Evolutionary conservation across 2,113 vertebrate genomes (phyloP).

Genomic region (Rhinogobius similis): DNA sequence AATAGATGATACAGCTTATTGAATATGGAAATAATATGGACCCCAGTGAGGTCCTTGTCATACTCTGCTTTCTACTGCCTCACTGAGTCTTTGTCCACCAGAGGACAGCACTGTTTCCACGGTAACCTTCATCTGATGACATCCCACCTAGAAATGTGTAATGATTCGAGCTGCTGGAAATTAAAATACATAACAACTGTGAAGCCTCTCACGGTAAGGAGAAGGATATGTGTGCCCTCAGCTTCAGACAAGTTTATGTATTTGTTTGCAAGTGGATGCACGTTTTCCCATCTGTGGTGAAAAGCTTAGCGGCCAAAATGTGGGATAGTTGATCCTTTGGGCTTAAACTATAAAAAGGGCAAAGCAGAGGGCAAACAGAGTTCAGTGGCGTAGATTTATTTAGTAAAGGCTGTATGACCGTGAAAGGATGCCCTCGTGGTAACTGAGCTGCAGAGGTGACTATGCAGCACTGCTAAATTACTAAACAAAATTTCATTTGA

Average conservation of each 20-base stretch:
- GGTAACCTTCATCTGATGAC: slow-evolving; percentile 66
- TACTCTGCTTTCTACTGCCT: slow-evolving; percentile 66
- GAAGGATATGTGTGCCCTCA: not conserved
- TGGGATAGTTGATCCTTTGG: slow-evolving; percentile 44
- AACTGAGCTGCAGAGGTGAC: slow-evolving; percentile 51
- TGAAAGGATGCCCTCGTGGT: slow-evolving; percentile 54
- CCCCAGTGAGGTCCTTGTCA: slow-evolving; percentile 71
- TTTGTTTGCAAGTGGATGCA: too few species aligned
- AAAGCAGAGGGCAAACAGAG: slow-evolving; percentile 60
- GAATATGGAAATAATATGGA: slow-evolving; percentile 74
- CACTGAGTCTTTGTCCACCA: slow-evolving; percentile 49
- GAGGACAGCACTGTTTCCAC: slow-evolving; percentile 67
- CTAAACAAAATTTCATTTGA: too few species aligned
- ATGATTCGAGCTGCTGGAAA: slow-evolving; percentile 25
- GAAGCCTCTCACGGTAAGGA: not conserved
- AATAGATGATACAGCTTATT: slow-evolving; percentile 78
- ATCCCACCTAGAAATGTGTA: slow-evolving; percentile 54
- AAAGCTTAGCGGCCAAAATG: slow-evolving; percentile 40
- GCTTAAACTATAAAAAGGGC: slow-evolving; percentile 46
- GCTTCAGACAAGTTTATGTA: too few species aligned
- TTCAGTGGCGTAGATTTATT: slow-evolving; percentile 67
- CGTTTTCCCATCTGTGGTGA: too few species aligned
- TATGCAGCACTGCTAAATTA: slow-evolving; percentile 21
- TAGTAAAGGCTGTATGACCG: slow-evolving; percentile 51
- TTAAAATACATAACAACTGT: not conserved